A percentile compares a stretch with the other conserved stretches of the same genome.
phyloP scores from a whole-genome alignment of 2,888 invertebrate species.

The Tuta absoluta region DNA sequence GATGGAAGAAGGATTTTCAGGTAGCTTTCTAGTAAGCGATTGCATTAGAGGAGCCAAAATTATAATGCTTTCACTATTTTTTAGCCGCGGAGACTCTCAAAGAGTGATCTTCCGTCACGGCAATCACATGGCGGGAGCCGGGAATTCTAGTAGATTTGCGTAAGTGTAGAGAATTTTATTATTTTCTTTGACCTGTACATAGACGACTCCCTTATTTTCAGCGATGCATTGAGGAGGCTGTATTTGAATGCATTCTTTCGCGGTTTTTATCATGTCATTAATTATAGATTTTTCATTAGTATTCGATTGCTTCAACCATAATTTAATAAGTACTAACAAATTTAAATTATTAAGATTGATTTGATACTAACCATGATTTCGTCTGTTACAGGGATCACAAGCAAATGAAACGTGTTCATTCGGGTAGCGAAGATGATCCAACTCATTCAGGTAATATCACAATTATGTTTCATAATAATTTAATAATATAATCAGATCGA shows the following conservation, averaged over 20 bases:
- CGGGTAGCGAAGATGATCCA: slow-evolving; percentile 88
- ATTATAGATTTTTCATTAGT: not conserved
- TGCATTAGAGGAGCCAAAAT: slow-evolving; percentile 9
- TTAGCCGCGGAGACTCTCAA: slow-evolving; percentile 87
- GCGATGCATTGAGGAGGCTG: not conserved
- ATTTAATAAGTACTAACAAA: not conserved
- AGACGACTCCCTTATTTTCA: slow-evolving; percentile 3
- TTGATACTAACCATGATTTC: slow-evolving; percentile 24
- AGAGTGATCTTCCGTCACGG: slow-evolving; percentile 87
- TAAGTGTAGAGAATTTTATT: slow-evolving; percentile 72
- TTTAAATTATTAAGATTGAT: not conserved
- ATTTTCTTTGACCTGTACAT: not conserved
- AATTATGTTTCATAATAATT: too few species aligned
- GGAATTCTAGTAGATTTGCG: slow-evolving; percentile 86
- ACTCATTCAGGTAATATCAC: slow-evolving; percentile 84
- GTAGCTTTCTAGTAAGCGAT: slow-evolving; percentile 20
- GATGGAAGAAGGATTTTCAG: slow-evolving; percentile 8
- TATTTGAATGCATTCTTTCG: not conserved
- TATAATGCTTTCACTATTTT: slow-evolving; percentile 41
- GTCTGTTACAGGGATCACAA: slow-evolving; percentile 88
- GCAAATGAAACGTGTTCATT: slow-evolving; percentile 88
- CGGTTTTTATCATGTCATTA: not conserved
- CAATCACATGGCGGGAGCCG: slow-evolving; percentile 85
- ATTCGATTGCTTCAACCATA: slow-evolving; percentile 9
- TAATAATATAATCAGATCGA: too few species aligned